Evolutionary conservation across 1,140 invertebrate species (phyloP).

Genomic region (Drosophila fuyamai): DNA sequence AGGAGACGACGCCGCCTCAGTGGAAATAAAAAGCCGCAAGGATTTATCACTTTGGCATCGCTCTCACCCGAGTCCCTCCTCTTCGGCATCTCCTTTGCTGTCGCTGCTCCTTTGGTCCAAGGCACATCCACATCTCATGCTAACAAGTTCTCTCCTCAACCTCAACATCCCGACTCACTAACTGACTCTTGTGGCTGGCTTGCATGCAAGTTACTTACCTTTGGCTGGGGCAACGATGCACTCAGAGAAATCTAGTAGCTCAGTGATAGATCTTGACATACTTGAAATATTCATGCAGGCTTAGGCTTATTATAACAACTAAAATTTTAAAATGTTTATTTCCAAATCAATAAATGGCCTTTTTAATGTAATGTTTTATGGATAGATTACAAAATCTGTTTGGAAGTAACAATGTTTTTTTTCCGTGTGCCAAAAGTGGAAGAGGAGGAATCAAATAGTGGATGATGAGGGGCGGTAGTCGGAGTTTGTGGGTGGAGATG

Average conservation of each 20-base stretch:
- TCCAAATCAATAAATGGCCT: no score
- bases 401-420: background rate
- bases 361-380: no score
- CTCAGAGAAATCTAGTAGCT: background rate
- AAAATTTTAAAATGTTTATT: no score
- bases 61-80: slow-evolving; percentile 42
- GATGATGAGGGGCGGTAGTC: slow-evolving; percentile 5
- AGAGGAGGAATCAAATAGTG: background rate
- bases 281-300: no score
- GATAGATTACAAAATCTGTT: no score
- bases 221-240: slow-evolving; percentile 13
- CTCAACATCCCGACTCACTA: slow-evolving; percentile 18
- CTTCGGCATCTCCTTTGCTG: slow-evolving; percentile 7
- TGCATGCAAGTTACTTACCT: slow-evolving; percentile 75
- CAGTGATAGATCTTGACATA: no score
- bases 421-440: background rate
- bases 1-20: slow-evolving; percentile 35
- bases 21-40: slow-evolving; percentile 80
- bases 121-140: slow-evolving; percentile 72
- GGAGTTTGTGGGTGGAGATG: slow-evolving; percentile 29
- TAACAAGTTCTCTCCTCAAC: slow-evolving; percentile 63
- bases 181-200: slow-evolving; percentile 47
- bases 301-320: no score
- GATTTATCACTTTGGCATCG: slow-evolving; percentile 81
- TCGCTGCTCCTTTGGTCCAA: slow-evolving; percentile 37